phyloP scores from a whole-genome alignment of 2,113 vertebrate genomes.

The Delphinus delphis region DNA sequence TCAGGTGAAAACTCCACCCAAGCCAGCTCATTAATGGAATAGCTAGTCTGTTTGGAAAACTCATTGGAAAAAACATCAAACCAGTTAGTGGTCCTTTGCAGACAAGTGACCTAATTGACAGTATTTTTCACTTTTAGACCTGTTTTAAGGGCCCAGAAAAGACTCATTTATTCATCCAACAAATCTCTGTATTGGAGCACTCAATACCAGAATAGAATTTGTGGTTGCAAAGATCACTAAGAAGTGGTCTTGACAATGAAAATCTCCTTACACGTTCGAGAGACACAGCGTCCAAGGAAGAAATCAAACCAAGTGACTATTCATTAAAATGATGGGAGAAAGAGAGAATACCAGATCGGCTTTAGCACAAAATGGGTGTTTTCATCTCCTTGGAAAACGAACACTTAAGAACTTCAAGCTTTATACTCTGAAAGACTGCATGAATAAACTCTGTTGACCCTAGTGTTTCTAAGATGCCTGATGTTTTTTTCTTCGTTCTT shows the following conservation, averaged over 20 bases:
- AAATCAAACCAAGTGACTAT: not conserved
- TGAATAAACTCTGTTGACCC: not conserved
- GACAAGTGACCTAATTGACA: not conserved
- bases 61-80: not conserved
- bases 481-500: slow-evolving; percentile 57
- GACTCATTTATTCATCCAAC: not conserved
- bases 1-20: not conserved
- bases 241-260: not conserved
- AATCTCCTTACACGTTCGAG: not conserved
- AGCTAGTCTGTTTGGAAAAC: not conserved
- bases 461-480: slow-evolving; percentile 28
- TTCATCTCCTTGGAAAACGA: not conserved
- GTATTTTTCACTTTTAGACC: not conserved
- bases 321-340: not conserved
- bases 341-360: not conserved
- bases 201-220: not conserved
- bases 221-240: not conserved
- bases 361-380: not conserved
- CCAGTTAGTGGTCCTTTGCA: not conserved
- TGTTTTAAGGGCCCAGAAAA: not conserved
- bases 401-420: not conserved
- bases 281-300: not conserved
- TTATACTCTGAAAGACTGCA: not conserved
- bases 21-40: not conserved
- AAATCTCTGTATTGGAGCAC: not conserved